phyloP scores from a whole-genome alignment of 2,888 invertebrate genomes.

The Watsonalla binaria region DNA sequence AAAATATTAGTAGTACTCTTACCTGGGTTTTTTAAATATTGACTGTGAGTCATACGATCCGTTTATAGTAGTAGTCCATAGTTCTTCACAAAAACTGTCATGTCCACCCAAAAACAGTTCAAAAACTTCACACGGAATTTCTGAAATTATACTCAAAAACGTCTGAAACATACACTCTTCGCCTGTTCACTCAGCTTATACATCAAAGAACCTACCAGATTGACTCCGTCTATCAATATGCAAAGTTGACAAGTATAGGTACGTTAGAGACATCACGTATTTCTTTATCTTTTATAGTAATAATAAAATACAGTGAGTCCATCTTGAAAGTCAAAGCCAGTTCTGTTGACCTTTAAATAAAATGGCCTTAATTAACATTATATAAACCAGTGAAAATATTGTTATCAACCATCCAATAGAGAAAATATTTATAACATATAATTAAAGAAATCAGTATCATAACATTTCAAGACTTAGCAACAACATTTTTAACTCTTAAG shows the following conservation, averaged over 20 bases:
- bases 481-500: no score
- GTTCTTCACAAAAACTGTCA: no score
- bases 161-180: no score
- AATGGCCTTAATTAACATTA: conserved; percentile 60
- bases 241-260: conserved; percentile 10
- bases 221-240: neutral
- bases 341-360: conserved; percentile 63
- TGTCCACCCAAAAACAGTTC: no score
- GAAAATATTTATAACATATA: conserved; percentile 1
- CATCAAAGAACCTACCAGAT: neutral
- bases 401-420: conserved; percentile 27
- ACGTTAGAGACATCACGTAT: conserved; percentile 17
- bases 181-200: no score
- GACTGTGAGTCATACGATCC: no score
- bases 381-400: conserved; percentile 38
- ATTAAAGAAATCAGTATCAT: no score
- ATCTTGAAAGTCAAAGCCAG: conserved; percentile 56
- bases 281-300: conserved; percentile 33
- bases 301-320: conserved; percentile 42
- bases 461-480: no score
- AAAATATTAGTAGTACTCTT: neutral
- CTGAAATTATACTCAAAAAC: neutral
- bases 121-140: no score
- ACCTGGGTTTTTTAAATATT: no score
- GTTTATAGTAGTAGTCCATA: no score